Conservation (phyloP, 2,113 vertebrate species). For the Pachycephala philippinensis region DNA sequence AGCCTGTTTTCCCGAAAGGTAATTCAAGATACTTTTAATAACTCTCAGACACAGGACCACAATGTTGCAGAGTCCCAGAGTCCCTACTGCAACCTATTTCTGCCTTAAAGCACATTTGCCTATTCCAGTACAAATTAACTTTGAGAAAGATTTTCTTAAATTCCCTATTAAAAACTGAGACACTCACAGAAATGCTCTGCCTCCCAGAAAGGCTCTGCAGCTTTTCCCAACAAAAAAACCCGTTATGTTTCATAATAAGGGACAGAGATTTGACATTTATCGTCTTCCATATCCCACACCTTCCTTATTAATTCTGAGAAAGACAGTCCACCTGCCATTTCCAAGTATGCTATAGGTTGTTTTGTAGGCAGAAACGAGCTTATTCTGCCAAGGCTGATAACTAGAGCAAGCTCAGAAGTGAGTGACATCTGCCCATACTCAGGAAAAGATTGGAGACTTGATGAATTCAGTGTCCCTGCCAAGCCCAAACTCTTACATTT, state of each 20-base stretch:
- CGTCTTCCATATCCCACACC: background rate
- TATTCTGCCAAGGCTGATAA: background rate
- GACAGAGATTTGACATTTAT: background rate
- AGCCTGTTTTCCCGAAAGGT: background rate
- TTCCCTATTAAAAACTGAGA: background rate
- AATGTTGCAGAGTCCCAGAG: background rate
- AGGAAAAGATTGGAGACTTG: background rate
- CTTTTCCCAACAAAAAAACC: background rate
- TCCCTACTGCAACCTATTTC: background rate
- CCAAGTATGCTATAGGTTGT: background rate
- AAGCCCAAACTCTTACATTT: background rate
- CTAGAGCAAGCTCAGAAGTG: background rate
- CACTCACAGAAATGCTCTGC: background rate
- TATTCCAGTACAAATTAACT: background rate
- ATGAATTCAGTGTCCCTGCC: fast-evolving
- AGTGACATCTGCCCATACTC: background rate
- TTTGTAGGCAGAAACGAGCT: background rate
- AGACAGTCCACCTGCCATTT: background rate
- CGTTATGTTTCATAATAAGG: background rate
- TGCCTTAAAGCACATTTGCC: background rate
- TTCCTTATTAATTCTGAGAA: background rate
- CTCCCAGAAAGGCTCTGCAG: background rate
- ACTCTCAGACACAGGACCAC: background rate
- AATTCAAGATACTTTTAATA: background rate
- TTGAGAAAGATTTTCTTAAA: background rate